Base-by-base conservation (phyloP, 2,888 invertebrate species). In the Unio delphinus region DNA sequence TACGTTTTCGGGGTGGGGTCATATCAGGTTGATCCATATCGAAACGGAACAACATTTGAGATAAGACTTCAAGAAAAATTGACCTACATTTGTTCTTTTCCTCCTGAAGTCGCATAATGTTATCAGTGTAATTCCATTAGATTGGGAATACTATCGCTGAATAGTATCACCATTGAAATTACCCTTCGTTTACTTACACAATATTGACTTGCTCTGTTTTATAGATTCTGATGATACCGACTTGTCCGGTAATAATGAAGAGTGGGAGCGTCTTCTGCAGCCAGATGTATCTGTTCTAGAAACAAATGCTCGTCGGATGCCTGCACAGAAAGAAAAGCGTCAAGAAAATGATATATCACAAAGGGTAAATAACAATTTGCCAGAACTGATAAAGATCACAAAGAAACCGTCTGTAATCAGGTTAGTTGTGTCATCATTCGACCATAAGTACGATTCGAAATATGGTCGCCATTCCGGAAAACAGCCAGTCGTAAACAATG, bases 241-340 rank as follows among this genome's bases (percentile, higher is more conserved):
- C 66, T 66, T 80, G 11, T 69, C 76, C 0, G 80, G 81, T 26
- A 76, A 78, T 54, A 82, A 82, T 62, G 70, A 67, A n/a, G 78
- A 82, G 61, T 80, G 79, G 78, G 81, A 82, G 26, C 68, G 75
- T n/a, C 61, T 82, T 1, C 67, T 80, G 8, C 58, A 72, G 45
- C 64, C 76, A 3, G 20, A 73, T 23, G 28, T 28, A 18, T 54
- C 23, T 20, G 26, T 26, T 55, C 54, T 55, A 20, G 56, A 58
- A 28, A 64, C n/a, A 15, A 28, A 55, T 2, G 18, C 34, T 45
- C 61, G 6, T 26, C 26, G 34, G 17, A 20, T 4, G 18, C 17
- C 54, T 60, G 61, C 30, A 18, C 58, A 61, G 30, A 59, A 69
- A 55, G 54, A 65, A 34, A 23, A 26, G n/a, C n/a, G 20, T 62